Base-by-base conservation (phyloP, 2,113 vertebrate species). In the Chloropsis cyanopogon region DNA sequence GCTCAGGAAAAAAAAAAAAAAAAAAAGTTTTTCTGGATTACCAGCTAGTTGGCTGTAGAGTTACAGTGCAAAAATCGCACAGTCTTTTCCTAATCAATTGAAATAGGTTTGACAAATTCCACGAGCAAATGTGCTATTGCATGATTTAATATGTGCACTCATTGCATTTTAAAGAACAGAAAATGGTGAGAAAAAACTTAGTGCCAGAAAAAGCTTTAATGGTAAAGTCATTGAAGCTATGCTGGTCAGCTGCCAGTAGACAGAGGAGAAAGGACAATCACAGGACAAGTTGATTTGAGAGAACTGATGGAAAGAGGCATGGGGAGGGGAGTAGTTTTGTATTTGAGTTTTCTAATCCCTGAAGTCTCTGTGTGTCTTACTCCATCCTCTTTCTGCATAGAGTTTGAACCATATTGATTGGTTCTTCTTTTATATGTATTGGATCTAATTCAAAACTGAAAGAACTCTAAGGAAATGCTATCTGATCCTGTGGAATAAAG, bases 371-470 rank as follows among this genome's bases (percentile, higher is more conserved):
- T 24, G 12, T 70, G 11, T 75, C 60, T 84, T 44, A 31, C 28
- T 60, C 31, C 22, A 31, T 44, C 22, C 5, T 54, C 26, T 35
- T 87, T 60, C 21, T 60, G 50, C 26, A 23, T 0, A 25, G 29
- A 68, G 12, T 57, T 85, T 0, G 0, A 60, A 42, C 57, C 26
- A 17, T 21, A 50, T 47, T 57, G 12, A 49, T 25, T 60, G 41
- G 35, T 60, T 90, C 26, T 3, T 54, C 15, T 75, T 73, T 85
- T 64, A 26, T 61, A 23, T 29, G 2, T 22, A 46, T 35, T 70
- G 28, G 7, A 10, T 66, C 19, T 84, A 42, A 84, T 84, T 18
- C 15, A 69, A 88, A 92, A 44, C 10, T 18, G 17, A 81, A 91
- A 44, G 28, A 37, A 61, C 46, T 65, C 15, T 57, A 57, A 72